phyloP scores from a whole-genome alignment of 2,797 vertebrate genomes.

The Sarcophilus harrisii region DNA sequence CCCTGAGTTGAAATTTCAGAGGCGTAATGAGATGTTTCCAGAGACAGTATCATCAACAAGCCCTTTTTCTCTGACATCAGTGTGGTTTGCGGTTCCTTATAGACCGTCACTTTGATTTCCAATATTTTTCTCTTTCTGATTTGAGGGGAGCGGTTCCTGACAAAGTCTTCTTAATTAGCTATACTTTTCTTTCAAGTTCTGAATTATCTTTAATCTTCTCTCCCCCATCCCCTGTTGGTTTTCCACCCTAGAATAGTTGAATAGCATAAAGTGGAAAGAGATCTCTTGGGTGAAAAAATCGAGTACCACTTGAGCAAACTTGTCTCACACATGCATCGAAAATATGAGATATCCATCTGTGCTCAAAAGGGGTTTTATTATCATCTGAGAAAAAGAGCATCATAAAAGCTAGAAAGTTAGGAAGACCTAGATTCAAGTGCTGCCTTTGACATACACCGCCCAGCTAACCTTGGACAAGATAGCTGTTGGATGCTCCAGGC shows the following conservation, averaged over 20 bases:
- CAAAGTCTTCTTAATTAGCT: neutral
- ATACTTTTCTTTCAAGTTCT: neutral
- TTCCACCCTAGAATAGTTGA: neutral
- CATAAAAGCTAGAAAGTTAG: neutral
- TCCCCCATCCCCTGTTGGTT: neutral
- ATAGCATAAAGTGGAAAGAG: neutral
- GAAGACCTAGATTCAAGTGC: neutral
- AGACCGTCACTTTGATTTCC: neutral
- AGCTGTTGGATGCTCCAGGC: neutral
- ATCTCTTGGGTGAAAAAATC: neutral
- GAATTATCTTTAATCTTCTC: neutral
- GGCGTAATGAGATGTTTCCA: neutral
- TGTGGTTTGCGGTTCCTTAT: neutral
- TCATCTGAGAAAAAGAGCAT: neutral
- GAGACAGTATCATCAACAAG: neutral
- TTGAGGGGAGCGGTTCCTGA: neutral
- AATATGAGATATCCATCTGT: neutral
- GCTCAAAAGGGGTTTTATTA: neutral
- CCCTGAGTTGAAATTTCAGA: neutral
- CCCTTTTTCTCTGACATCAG: neutral
- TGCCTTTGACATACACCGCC: neutral
- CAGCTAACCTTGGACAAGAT: neutral
- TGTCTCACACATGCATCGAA: neutral
- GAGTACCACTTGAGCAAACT: neutral
- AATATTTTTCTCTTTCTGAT: neutral